These are phyloP conservation scores for Tipula helvola DNA, from an alignment of 2,888 invertebrate species.

Conservation along the genomic window DNA sequence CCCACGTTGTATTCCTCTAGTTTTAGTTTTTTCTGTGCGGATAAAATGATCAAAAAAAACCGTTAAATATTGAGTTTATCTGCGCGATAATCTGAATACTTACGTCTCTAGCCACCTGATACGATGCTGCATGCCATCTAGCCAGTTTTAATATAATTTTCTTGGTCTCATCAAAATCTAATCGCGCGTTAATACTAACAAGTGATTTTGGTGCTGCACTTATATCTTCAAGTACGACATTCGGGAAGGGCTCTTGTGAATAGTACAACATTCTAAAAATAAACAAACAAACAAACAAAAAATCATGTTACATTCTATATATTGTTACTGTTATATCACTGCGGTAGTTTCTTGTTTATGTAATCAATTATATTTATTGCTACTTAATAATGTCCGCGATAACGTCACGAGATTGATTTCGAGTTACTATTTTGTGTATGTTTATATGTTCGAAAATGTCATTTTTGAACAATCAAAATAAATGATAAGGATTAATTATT, in stretches of 20 bases:
- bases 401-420: background rate
- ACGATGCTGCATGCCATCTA: slow-evolving; percentile 37
- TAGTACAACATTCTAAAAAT: background rate
- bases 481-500: background rate
- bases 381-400: background rate
- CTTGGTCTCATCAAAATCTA: slow-evolving; percentile 21
- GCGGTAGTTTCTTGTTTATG: background rate
- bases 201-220: background rate
- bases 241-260: background rate
- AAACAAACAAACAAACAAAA: background rate
- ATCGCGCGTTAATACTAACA: background rate
- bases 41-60: background rate
- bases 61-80: background rate
- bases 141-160: slow-evolving; percentile 36
- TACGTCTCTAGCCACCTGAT: slow-evolving; percentile 37
- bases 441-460: background rate
- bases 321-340: background rate
- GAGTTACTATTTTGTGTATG: background rate
- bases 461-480: background rate
- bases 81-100: background rate
- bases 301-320: background rate
- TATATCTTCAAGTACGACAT: background rate
- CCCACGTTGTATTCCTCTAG: slow-evolving; percentile 9
- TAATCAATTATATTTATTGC: background rate
- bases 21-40: background rate